Evolutionary conservation across 2,797 vertebrate genomes (phyloP).

Genomic region (Triplophysa bombifrons): DNA sequence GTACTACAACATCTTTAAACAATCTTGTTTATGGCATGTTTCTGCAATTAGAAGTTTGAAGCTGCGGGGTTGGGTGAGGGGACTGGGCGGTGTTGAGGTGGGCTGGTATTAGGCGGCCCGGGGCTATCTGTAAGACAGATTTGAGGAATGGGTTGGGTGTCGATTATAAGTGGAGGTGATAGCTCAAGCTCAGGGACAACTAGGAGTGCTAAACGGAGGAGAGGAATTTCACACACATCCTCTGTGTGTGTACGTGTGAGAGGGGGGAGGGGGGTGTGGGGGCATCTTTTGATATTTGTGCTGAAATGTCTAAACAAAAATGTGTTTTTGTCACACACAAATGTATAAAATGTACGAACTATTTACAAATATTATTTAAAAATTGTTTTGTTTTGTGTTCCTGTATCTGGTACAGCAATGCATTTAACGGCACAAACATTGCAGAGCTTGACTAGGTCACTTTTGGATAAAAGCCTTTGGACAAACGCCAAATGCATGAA

Average conservation of each 20-base stretch:
- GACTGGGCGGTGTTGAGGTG: conserved; percentile 28
- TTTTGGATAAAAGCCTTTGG: no score
- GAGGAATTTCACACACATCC: conserved; percentile 55
- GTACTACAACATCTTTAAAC: conserved; percentile 64
- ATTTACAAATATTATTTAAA: no score
- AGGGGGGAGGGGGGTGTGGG: conserved; percentile 3
- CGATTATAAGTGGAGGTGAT: conserved; percentile 51
- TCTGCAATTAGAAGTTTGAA: conserved; percentile 59
- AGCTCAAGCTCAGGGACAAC: conserved; percentile 37
- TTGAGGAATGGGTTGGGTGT: conserved; percentile 44
- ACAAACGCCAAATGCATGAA: no score
- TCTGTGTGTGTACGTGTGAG: conserved; percentile 8
- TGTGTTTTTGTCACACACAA: not conserved
- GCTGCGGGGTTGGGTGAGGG: conserved; percentile 28
- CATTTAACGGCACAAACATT: no score
- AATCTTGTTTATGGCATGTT: conserved; percentile 65
- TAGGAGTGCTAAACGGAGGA: conserved; percentile 43
- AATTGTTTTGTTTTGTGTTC: no score
- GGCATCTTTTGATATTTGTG: conserved; percentile 22
- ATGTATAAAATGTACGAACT: not conserved
- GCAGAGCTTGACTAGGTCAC: no score
- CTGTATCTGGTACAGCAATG: no score
- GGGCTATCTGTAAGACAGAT: conserved; percentile 52
- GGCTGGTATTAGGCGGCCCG: conserved; percentile 51
- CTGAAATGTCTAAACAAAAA: conserved; percentile 14